Evolutionary conservation across 1,140 invertebrate genomes (phyloP), one percentile per base, ranked within the genome.

Genomic region (Cyrtorhinus lividipennis): DNA sequence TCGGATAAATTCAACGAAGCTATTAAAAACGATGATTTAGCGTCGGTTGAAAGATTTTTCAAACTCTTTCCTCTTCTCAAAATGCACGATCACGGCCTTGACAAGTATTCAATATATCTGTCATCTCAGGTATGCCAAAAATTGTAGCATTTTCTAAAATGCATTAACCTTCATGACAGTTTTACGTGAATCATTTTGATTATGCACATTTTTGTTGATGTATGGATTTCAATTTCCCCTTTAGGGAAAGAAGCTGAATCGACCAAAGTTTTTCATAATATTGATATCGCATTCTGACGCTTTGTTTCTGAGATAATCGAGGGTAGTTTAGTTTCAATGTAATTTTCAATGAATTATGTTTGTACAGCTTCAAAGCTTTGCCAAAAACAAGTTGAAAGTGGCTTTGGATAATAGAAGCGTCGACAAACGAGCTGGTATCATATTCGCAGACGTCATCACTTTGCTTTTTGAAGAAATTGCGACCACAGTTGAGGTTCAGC

Each of bases 31-130:
- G 87, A 92, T 71, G 95, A 99, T 76, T 79, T 88, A 22, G 89
- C 88, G 2, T 90, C 90, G 1, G 88, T 98, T 18, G 95, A 98
- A 71, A 74, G 95, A 66, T 95, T 98, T 74, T 99, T 99, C 72
- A 99, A 98, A 76, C 87, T 99, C 69, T 99, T 98, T 75, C 96
- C 96, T 1, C 78, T 98, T 23, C 77, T 99, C 2, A 92, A 91
- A 46, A 87, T 93, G 75, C 89, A 97, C 66, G 81, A 88, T 48
- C 90, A 92, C 70, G 96, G 96, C 0, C 79, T 99, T 1, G 83
- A 84, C 64, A 86, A 93, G 70, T 96, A 97, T 72, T 90, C 92
- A n/a, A 80, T 81, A 22, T 98, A 95, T 74, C 78, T 99, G 1
- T 88, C 88, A 68, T 78, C 82, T 5, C 90, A 93, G 76, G 84